A percentile compares a stretch with the other conserved stretches of the same genome.
These are phyloP conservation scores for Propithecus deckenii DNA, from an alignment of 2,797 vertebrate genomes.

Conservation along the genomic window DNA sequence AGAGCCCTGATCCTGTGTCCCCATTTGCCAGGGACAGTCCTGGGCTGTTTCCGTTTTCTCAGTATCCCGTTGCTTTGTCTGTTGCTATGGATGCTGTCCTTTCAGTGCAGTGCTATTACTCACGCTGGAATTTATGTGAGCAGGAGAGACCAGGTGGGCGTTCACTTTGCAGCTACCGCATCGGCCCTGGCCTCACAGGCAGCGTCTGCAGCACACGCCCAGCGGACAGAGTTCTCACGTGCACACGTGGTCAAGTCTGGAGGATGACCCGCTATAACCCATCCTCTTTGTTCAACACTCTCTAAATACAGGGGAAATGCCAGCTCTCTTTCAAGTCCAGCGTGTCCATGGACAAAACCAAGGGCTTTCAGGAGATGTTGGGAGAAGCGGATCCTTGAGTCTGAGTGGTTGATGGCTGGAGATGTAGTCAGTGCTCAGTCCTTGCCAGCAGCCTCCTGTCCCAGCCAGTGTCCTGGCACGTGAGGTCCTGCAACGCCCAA, in stretches of 20 bases:
- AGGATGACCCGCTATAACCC: not conserved
- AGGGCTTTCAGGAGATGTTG: not conserved
- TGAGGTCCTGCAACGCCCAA: not conserved
- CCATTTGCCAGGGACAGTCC: not conserved
- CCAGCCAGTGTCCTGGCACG: not conserved
- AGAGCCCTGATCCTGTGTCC: no score
- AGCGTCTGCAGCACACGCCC: no score
- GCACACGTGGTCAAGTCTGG: no score
- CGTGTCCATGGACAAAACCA: not conserved
- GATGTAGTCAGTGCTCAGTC: not conserved
- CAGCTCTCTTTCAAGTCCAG: not conserved
- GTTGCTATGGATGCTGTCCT: not conserved
- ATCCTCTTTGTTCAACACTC: not conserved
- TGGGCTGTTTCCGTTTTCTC: not conserved
- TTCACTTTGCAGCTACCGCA: no score
- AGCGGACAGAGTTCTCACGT: not conserved
- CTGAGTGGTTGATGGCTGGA: no score
- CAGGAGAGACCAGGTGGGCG: rapidly evolving
- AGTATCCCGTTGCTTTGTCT: no score
- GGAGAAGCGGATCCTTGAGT: no score
- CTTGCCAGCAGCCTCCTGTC: no score
- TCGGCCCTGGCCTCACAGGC: not conserved
- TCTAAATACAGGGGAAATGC: not conserved
- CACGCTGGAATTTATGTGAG: rapidly evolving
- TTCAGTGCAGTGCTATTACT: not conserved